These are phyloP conservation scores for Didymodactylos carnosus DNA, from an alignment of 2,888 invertebrate genomes.

Conservation along the genomic window DNA sequence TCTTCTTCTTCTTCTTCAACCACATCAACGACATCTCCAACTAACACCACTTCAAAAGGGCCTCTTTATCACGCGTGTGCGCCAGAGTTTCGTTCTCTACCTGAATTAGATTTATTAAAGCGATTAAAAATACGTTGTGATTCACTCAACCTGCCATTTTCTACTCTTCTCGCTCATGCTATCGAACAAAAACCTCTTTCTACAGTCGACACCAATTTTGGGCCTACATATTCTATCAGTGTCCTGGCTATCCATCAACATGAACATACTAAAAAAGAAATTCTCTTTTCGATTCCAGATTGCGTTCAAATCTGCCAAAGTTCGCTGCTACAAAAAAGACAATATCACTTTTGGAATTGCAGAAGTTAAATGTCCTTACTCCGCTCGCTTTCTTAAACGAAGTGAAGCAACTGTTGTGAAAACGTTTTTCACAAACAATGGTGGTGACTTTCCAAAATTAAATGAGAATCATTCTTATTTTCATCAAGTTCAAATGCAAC, in stretches of 20 bases:
- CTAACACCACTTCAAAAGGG: background rate
- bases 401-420: background rate
- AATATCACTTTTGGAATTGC: background rate
- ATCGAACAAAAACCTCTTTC: background rate
- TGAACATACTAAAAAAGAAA: background rate
- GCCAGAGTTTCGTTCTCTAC: background rate
- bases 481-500: background rate
- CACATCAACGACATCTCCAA: background rate
- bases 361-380: background rate
- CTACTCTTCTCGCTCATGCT: background rate
- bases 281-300: background rate
- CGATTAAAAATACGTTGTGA: background rate
- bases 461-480: background rate
- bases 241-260: background rate
- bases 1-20: no score
- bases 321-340: background rate
- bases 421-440: background rate
- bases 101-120: background rate
- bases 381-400: background rate
- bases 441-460: background rate
- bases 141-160: background rate
- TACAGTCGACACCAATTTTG: background rate
- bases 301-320: background rate
- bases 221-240: background rate
- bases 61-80: background rate